Evolutionary conservation across 2,113 vertebrate genomes (phyloP).

Genomic region (Tragulus kanchil): DNA sequence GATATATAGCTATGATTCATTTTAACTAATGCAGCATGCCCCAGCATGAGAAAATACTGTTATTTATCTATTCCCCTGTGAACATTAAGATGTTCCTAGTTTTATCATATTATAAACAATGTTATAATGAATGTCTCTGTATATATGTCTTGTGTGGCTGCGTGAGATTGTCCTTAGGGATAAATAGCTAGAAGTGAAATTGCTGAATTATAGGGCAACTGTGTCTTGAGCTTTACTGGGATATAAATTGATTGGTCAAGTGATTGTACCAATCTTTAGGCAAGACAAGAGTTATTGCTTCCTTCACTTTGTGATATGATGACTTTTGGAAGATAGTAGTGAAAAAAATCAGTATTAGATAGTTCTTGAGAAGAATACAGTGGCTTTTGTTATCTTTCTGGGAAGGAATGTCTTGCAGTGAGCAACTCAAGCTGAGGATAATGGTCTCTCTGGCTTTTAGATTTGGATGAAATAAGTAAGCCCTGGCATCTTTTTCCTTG

Average conservation of each 20-base stretch:
- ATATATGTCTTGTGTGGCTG: neutral
- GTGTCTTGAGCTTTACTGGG: too few species aligned
- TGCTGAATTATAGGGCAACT: neutral
- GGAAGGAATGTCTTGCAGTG: neutral
- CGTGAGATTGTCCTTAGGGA: neutral
- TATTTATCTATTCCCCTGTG: neutral
- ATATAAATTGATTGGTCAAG: too few species aligned
- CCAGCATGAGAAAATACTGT: neutral
- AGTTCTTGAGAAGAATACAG: slow-evolving; percentile 6
- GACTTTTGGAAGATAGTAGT: neutral
- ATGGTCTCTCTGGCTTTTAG: neutral
- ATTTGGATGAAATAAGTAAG: neutral
- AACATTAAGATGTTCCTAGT: neutral
- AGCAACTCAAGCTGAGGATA: neutral
- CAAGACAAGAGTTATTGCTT: neutral
- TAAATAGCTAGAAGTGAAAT: neutral
- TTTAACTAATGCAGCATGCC: neutral
- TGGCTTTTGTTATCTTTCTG: slow-evolving; percentile 13
- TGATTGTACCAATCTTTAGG: too few species aligned
- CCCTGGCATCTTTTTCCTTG: neutral
- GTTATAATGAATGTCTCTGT: neutral
- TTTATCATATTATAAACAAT: neutral
- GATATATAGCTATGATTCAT: neutral
- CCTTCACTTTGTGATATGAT: slow-evolving; percentile 46
- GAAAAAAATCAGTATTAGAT: neutral